These are phyloP conservation scores for Symphodus melops DNA, from an alignment of 2,113 vertebrate species.

Conservation along the genomic window DNA sequence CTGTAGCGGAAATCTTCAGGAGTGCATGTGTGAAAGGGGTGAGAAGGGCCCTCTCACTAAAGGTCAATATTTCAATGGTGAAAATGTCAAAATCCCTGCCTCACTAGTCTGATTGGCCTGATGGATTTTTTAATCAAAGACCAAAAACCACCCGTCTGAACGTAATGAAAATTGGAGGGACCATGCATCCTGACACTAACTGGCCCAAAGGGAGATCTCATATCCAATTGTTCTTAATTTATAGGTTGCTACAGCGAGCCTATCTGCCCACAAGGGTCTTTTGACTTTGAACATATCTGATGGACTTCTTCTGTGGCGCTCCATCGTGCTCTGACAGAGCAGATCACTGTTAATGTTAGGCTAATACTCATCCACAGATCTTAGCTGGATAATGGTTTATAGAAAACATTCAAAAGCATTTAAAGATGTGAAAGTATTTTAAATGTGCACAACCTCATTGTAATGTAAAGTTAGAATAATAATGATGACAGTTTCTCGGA, in stretches of 20 bases:
- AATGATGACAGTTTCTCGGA: too few relatives aligned
- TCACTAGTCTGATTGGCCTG: slow-evolving; percentile 61
- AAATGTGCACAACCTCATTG: too few relatives aligned
- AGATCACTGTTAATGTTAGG: neutral
- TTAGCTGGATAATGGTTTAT: too few relatives aligned
- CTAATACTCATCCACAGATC: neutral
- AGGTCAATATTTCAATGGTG: slow-evolving; percentile 60
- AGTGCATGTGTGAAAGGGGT: neutral
- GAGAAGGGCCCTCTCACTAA: slow-evolving; percentile 23
- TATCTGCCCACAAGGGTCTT: slow-evolving; percentile 5
- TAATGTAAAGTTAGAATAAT: too few relatives aligned
- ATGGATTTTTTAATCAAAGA: slow-evolving; percentile 68
- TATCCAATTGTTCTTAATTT: slow-evolving; percentile 47
- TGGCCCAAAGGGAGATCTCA: slow-evolving; percentile 49
- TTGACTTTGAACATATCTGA: slow-evolving; percentile 28
- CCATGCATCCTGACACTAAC: slow-evolving; percentile 52
- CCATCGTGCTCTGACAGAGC: neutral
- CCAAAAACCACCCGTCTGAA: slow-evolving; percentile 61
- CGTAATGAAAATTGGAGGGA: slow-evolving; percentile 54
- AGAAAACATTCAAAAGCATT: too few relatives aligned
- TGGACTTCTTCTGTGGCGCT: slow-evolving; percentile 3
- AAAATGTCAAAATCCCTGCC: slow-evolving; percentile 54
- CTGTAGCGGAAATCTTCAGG: too few relatives aligned
- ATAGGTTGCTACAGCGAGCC: slow-evolving; percentile 20
- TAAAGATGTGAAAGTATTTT: too few relatives aligned